Evolutionary conservation across 2,888 invertebrate species (phyloP).

Genomic region (Caenorhabditis angaria): DNA sequence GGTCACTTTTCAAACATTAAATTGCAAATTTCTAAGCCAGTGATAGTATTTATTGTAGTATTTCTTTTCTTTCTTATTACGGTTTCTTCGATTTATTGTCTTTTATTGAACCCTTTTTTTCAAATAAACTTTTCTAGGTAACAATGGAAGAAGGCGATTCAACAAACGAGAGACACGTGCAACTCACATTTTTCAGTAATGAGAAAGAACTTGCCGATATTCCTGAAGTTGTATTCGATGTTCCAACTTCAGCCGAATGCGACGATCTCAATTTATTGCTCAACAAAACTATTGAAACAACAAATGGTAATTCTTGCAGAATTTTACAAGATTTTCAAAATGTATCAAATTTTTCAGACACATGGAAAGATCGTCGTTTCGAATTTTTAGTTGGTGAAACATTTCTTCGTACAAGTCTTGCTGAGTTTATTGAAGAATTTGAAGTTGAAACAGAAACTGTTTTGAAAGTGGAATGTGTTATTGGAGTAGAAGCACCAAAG

Average conservation of each 20-base stretch:
- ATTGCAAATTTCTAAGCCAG: background rate
- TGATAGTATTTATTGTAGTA: background rate
- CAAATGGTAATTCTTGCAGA: constrained; percentile 46
- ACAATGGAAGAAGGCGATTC: constrained; percentile 15
- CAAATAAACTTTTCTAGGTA: background rate
- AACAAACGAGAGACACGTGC: constrained; percentile 41
- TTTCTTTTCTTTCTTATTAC: constrained; percentile 3
- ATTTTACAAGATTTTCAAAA: background rate
- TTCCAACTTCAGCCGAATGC: constrained; percentile 51
- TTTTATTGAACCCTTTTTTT: background rate
- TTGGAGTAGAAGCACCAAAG: constrained; percentile 87
- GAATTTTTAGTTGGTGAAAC: constrained; percentile 67
- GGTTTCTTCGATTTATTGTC: background rate
- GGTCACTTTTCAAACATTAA: constrained; percentile 28
- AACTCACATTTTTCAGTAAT: constrained; percentile 50
- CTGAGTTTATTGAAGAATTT: constrained; percentile 65
- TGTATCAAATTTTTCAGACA: constrained; percentile 47
- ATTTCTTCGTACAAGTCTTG: constrained; percentile 60
- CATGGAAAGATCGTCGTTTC: constrained; percentile 61
- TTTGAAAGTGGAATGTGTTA: constrained; percentile 89
- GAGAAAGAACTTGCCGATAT: constrained; percentile 35
- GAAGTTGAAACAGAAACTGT: constrained; percentile 79
- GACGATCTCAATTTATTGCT: constrained; percentile 64
- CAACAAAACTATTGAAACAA: constrained; percentile 57
- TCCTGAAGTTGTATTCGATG: constrained; percentile 52